Evolutionary conservation across 1,140 invertebrate genomes (phyloP), one percentile per base, ranked within the genome.

Genomic region (Caerostris extrusa): DNA sequence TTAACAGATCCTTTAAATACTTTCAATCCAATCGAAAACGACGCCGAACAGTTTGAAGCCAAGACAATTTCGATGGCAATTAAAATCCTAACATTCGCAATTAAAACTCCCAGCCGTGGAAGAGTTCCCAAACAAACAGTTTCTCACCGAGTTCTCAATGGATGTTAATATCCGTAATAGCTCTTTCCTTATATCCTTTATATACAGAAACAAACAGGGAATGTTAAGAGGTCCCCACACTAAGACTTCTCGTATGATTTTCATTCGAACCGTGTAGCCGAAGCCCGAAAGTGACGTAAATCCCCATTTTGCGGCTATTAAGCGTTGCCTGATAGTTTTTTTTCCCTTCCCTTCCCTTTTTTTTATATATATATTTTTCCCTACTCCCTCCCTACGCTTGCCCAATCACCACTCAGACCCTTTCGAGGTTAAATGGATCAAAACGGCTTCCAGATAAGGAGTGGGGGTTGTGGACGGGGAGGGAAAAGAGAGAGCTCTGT

Each of bases 341-440:
- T 12, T 83, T 83, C 53, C 57, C n/a, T 34, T 77, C 53, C 50
- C 12, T 77, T 50, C 3, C 53, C 71, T 77, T 77, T 71, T 77
- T 77, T 19, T 85, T 56, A 7, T 17, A 17, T n/a, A 7, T 85
- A 56, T 56, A 14, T 85, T 50, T 77, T 50, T 77, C 69, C 50
- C 69, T 3, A 7, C 69, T 77, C 83, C 83, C 55, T 17, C 17
- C 55, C 57, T 85, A 34, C 56, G 56, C 55, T 85, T 58, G 83
- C 83, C 83, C 83, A 34, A 82, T 60, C 83, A 57, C 83, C 53
- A 85, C 90, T 85, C 90, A 60, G 55, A 14, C 77, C 91, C 64
- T 64, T 61, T 85, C 83, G 91, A 77, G 91, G 91, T 93, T 93
- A 93, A 93, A 93, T 93, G 91, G 91, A 93, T 93, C 91, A 93